These are phyloP conservation scores for Hemithea aestivaria DNA, from an alignment of 2,888 invertebrate genomes.

Conservation along the genomic window DNA sequence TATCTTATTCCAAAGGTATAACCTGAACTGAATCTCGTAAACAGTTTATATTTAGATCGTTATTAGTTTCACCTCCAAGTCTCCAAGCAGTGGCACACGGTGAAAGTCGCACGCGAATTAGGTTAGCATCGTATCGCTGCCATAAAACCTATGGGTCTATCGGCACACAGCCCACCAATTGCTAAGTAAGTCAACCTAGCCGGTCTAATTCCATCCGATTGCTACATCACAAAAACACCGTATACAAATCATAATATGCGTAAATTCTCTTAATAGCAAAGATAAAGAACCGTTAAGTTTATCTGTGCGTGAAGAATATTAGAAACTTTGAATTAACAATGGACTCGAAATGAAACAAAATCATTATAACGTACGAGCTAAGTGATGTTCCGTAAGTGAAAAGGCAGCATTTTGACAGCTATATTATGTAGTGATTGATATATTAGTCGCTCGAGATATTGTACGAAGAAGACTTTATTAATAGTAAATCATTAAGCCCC, in stretches of 20 bases:
- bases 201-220: not conserved
- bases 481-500: constrained; percentile 1
- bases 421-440: too few species aligned
- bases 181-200: constrained; percentile 8
- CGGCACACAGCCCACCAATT: constrained; percentile 17
- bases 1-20: too few species aligned
- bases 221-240: not conserved
- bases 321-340: too few species aligned
- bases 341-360: too few species aligned
- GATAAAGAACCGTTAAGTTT: constrained; percentile 4
- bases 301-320: constrained; percentile 2
- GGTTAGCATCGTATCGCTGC: constrained; percentile 11
- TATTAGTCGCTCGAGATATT: too few species aligned
- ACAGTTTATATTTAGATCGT: constrained; percentile 37
- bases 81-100: constrained; percentile 22
- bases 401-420: too few species aligned
- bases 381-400: too few species aligned
- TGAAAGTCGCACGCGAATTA: constrained; percentile 32
- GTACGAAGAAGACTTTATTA: too few species aligned
- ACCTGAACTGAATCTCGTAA: too few species aligned
- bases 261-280: constrained; percentile 5
- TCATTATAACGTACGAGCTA: too few species aligned
- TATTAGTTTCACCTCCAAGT: constrained; percentile 43
- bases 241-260: constrained; percentile 3
- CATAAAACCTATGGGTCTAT: constrained; percentile 20